phyloP scores from a whole-genome alignment of 2,797 vertebrate species.

The Apodemus agrarius region DNA sequence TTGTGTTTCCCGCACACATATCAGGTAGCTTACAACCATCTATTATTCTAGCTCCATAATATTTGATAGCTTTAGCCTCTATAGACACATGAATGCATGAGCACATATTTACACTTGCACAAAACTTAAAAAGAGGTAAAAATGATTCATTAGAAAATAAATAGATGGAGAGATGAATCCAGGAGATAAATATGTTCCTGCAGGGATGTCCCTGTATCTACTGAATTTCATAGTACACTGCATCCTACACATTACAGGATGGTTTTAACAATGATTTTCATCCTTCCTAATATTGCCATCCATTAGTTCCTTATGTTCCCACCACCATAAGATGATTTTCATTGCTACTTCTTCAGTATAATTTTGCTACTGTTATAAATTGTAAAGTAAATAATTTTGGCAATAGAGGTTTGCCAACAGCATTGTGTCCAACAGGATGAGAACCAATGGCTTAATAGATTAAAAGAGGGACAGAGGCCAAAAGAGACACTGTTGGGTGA shows the following conservation, averaged over 20 bases:
- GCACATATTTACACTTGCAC: neutral
- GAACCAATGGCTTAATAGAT: neutral
- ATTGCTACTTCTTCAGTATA: neutral
- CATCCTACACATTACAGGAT: neutral
- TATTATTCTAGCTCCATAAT: neutral
- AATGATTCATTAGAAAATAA: neutral
- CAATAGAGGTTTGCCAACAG: neutral
- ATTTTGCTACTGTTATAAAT: neutral
- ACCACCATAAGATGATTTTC: neutral
- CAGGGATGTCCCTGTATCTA: neutral
- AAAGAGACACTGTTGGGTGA: neutral
- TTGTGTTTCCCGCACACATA: neutral
- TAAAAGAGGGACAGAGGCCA: neutral
- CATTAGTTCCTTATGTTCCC: neutral
- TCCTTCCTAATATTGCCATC: neutral
- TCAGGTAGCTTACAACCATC: neutral
- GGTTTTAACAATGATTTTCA: neutral
- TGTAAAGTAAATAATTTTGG: neutral
- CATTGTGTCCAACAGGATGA: neutral
- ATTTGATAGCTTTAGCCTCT: neutral
- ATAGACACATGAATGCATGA: neutral
- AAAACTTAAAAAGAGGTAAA: neutral
- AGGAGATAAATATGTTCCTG: neutral
- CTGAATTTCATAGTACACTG: neutral
- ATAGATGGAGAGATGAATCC: neutral